A percentile compares a stretch with the other conserved stretches of the same genome.
These are phyloP conservation scores for Meles meles DNA, from an alignment of 2,113 vertebrate species.

Conservation along the genomic window DNA sequence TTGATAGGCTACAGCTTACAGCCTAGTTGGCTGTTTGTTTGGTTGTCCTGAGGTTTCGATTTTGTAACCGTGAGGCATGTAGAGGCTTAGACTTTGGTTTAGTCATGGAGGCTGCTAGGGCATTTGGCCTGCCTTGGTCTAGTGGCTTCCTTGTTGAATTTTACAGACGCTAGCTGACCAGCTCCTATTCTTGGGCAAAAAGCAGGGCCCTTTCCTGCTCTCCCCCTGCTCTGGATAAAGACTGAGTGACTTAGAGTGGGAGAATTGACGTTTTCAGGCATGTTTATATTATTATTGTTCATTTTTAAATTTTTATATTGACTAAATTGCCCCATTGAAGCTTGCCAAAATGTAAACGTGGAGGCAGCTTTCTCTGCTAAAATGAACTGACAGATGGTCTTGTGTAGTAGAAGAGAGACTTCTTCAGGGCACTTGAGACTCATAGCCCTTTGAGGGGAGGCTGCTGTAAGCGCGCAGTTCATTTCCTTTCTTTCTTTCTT, in stretches of 20 bases:
- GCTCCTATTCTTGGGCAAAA: background rate
- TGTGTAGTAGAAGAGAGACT: background rate
- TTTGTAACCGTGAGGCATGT: background rate
- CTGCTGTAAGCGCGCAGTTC: background rate
- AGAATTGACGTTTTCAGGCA: background rate
- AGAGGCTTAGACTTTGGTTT: background rate
- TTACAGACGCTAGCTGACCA: background rate
- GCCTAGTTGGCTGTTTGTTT: background rate
- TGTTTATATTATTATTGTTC: background rate
- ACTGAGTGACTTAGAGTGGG: background rate
- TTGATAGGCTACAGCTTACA: background rate
- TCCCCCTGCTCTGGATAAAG: background rate
- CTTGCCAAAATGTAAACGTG: background rate
- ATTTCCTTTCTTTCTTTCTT: background rate
- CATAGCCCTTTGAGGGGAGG: rapidly evolving
- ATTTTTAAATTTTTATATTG: background rate
- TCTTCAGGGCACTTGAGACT: background rate
- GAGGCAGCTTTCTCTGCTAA: background rate
- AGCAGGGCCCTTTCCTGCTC: background rate
- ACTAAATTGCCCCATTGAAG: background rate
- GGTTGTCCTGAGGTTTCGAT: background rate
- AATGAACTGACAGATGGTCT: background rate
- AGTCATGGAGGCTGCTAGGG: background rate
- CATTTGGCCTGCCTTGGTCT: background rate
- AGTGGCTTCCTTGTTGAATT: background rate